Conservation (phyloP, 2,888 invertebrate species). For the Rhagonycha lutea region DNA sequence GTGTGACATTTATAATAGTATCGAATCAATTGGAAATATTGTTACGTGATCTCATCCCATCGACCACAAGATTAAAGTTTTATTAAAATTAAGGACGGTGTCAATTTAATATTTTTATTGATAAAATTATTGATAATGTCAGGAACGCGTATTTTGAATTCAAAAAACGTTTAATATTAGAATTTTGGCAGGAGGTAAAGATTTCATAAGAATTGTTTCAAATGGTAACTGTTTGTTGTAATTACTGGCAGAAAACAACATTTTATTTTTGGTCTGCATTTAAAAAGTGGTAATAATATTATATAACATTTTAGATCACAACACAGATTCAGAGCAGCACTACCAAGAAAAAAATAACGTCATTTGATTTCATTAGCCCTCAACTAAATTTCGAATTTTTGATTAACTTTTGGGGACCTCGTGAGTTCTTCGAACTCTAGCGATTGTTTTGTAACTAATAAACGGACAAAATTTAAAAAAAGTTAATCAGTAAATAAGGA, state of each 20-base stretch:
- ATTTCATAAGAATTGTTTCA: not conserved
- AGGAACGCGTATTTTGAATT: not conserved
- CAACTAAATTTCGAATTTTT: too few relatives aligned
- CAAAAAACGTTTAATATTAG: not conserved
- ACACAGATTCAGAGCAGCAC: not conserved
- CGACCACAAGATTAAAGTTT: not conserved
- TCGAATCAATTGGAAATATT: not conserved
- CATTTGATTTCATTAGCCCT: too few relatives aligned
- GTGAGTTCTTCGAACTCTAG: too few relatives aligned
- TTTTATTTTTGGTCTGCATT: not conserved
- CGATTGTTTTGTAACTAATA: too few relatives aligned
- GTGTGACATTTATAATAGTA: not conserved
- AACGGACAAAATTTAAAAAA: too few relatives aligned
- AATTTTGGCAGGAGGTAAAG: not conserved
- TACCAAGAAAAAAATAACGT: not conserved
- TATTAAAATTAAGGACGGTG: not conserved
- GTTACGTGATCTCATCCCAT: not conserved
- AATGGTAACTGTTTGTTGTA: not conserved
- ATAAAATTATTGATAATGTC: not conserved
- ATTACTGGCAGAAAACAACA: not conserved
- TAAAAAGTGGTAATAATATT: too few relatives aligned
- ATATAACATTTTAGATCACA: not conserved
- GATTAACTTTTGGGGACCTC: too few relatives aligned
- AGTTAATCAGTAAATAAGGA: too few relatives aligned
- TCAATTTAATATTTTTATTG: not conserved